Base-by-base conservation (phyloP, 1,140 invertebrate genomes). In the Calephelis virginiensis region DNA sequence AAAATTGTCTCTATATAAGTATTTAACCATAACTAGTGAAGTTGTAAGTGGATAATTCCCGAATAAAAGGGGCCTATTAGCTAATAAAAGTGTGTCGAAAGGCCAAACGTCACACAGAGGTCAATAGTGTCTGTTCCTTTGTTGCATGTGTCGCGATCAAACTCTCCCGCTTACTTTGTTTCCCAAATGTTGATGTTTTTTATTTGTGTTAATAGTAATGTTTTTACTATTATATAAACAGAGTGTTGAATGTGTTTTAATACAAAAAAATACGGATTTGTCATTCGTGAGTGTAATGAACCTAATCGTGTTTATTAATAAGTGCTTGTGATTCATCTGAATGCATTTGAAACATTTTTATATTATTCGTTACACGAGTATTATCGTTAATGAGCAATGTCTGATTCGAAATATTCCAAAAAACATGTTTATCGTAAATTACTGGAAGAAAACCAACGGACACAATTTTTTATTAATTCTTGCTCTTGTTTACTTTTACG, bases 51-150 rank as follows among this genome's bases (percentile, higher is more conserved):
- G 67, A 71, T 69, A 71, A 73, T 67, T 63, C 45, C 61, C 56
- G 67, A 66, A 74, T 70, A 66, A 74, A 69, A 59, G 68, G 65
- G 61, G 37, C 13, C 70, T 72, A 76, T 76, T 76, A 76, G 68
- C 68, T 72, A 76, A 72, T 74, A 47, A 70, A 72, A 66, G 50
- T 53, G 68, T 66, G 71, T 69, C 61, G 59, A 74, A 62, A 70
- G 60, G 65, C 43, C 71, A 70, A 28, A 43, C 71, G 68, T 65
- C 48, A 53, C 64, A 60, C 63, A 63, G 73, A 70, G 73, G 73
- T 75, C 73, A 70, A 66, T 73, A 71, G 46, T 46, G 60, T 50
- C 48, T 67, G 40, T 45, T 28, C 37, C 66, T 69, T 63, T 43
- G 53, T 68, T 64, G 40, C 46, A 53, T 64, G 61, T 70, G 63